Conservation (phyloP, 2,888 invertebrate genomes). For the Archips xylosteana region DNA sequence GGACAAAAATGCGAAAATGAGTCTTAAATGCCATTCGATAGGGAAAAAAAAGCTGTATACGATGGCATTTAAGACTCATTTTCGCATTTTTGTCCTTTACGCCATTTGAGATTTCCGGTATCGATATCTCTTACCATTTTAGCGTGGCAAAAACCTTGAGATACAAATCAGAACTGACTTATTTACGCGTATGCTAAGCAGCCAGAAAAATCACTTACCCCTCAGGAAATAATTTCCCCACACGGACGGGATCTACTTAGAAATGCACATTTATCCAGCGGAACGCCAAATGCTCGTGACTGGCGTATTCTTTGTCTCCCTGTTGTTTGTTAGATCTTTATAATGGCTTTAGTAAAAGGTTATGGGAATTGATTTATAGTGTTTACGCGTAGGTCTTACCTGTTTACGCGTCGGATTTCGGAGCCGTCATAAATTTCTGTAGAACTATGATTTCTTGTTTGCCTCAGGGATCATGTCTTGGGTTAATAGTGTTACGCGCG, state of each 20-base stretch:
- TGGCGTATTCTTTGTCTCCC: conserved; percentile 30
- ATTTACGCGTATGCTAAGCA: conserved; percentile 5
- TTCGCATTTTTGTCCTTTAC: no score
- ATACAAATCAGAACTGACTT: conserved; percentile 5
- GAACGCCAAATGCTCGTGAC: conserved; percentile 37
- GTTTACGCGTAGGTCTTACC: conserved; percentile 19
- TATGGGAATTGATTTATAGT: conserved; percentile 33
- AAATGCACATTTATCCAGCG: conserved; percentile 12
- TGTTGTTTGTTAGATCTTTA: conserved; percentile 27
- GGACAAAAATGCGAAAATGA: no score
- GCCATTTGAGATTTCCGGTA: no score
- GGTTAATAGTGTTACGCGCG: conserved; percentile 1
- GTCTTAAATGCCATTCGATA: no score
- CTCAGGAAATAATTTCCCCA: conserved; percentile 21
- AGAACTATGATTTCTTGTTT: conserved; percentile 14
- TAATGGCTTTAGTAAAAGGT: conserved; percentile 30
- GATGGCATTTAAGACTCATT: no score
- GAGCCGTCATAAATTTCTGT: conserved; percentile 10
- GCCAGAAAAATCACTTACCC: conserved; percentile 13
- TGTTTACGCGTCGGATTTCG: conserved; percentile 22
- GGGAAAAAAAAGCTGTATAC: no score
- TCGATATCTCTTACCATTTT: not conserved
- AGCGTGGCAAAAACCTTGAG: not conserved
- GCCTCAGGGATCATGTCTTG: not conserved
- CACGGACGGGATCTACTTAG: conserved; percentile 17